These are phyloP conservation scores for Jaculus jaculus DNA, from an alignment of 2,113 vertebrate genomes.

Conservation along the genomic window DNA sequence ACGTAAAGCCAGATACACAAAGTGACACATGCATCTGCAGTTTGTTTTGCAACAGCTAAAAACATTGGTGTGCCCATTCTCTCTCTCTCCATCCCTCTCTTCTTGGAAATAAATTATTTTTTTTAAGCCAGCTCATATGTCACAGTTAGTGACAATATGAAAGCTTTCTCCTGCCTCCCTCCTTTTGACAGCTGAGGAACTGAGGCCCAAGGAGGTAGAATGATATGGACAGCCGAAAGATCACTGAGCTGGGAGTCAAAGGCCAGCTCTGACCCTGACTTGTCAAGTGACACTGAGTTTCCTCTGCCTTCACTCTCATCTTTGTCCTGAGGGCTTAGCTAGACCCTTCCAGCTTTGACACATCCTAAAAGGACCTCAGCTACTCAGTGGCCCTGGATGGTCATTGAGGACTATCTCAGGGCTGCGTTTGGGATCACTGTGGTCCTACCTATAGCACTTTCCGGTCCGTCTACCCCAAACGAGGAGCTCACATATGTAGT, in stretches of 20 bases:
- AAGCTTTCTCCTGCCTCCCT: neutral
- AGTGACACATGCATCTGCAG: no score
- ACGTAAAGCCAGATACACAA: no score
- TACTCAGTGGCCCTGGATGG: neutral
- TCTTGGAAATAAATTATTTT: no score
- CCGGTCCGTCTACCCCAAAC: neutral
- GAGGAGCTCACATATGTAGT: neutral
- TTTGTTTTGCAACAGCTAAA: no score
- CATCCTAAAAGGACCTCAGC: neutral
- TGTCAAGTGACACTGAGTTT: neutral
- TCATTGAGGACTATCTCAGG: neutral
- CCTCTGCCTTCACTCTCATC: neutral
- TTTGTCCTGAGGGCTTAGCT: neutral
- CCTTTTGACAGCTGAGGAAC: neutral
- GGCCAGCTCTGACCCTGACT: neutral
- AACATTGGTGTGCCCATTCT: no score
- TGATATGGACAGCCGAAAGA: neutral
- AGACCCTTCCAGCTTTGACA: neutral
- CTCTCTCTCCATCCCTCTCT: no score
- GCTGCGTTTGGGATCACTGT: neutral
- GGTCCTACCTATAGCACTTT: neutral
- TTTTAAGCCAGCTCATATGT: no score
- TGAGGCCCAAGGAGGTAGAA: neutral
- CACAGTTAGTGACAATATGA: neutral
- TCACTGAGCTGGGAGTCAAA: neutral